phyloP scores from a whole-genome alignment of 2,888 invertebrate species.

The Dryobota labecula region DNA sequence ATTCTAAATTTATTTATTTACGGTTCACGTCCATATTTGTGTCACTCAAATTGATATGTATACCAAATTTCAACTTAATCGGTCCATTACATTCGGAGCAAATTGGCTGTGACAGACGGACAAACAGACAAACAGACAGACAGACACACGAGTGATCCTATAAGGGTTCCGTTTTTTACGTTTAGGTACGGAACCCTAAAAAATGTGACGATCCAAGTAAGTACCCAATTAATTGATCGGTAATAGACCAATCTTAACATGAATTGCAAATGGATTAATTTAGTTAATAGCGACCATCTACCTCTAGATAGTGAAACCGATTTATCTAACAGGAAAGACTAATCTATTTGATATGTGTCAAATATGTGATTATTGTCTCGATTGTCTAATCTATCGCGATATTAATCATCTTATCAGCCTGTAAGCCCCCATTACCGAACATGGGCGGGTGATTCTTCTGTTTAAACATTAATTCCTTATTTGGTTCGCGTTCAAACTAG shows the following conservation, averaged over 20 bases:
- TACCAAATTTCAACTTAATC: too few relatives aligned
- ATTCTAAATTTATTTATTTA: too few relatives aligned
- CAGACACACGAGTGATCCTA: too few relatives aligned
- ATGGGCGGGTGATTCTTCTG: background rate
- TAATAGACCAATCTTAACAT: background rate
- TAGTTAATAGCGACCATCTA: background rate
- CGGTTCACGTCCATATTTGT: too few relatives aligned
- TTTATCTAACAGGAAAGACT: conserved; percentile 23
- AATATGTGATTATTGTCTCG: conserved; percentile 32
- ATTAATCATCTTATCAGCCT: conserved; percentile 19
- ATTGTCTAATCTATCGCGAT: background rate
- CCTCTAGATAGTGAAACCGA: conserved; percentile 2
- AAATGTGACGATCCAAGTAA: background rate
- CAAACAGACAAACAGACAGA: too few relatives aligned
- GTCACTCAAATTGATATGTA: too few relatives aligned
- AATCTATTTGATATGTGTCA: conserved; percentile 20
- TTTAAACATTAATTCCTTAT: conserved; percentile 18
- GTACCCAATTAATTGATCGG: background rate
- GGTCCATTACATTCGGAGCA: too few relatives aligned
- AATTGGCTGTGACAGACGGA: too few relatives aligned
- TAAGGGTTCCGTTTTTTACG: too few relatives aligned
- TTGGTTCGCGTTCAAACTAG: background rate
- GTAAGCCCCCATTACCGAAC: conserved; percentile 21
- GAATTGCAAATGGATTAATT: conserved; percentile 7
- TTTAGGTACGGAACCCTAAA: too few relatives aligned